Evolutionary conservation across 2,888 invertebrate species (phyloP).

Genomic region (Thera obeliscata): DNA sequence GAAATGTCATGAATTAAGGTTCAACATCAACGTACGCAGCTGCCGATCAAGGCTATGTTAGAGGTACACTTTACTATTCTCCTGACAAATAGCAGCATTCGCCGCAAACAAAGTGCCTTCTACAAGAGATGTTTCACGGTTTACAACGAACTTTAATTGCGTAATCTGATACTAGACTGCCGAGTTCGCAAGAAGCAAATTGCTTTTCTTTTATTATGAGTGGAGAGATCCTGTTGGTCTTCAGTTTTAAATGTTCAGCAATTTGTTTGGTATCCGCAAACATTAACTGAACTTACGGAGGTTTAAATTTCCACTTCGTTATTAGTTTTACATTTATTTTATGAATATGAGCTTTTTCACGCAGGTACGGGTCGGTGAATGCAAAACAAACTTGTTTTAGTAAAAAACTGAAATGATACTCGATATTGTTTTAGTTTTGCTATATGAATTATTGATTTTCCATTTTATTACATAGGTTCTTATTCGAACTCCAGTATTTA

Average conservation of each 20-base stretch:
- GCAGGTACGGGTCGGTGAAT: neutral
- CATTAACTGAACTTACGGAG: slow-evolving; percentile 13
- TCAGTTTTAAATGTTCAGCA: slow-evolving; percentile 28
- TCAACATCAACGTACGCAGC: slow-evolving; percentile 3
- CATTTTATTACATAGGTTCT: no score
- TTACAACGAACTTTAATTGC: slow-evolving; percentile 61
- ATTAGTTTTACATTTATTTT: slow-evolving; percentile 12
- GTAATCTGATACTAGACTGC: slow-evolving; percentile 57
- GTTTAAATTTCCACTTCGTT: slow-evolving; percentile 18
- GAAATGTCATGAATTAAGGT: neutral
- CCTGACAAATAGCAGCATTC: slow-evolving; percentile 56
- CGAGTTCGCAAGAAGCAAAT: slow-evolving; percentile 49
- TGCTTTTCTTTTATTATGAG: slow-evolving; percentile 46
- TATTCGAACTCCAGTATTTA: no score
- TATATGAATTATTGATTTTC: no score
- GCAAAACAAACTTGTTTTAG: neutral
- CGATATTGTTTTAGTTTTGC: no score
- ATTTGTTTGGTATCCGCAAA: slow-evolving; percentile 31
- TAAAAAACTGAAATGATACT: neutral
- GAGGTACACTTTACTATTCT: slow-evolving; percentile 55
- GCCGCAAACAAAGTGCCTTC: slow-evolving; percentile 59
- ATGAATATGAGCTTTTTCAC: neutral
- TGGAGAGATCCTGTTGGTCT: slow-evolving; percentile 31
- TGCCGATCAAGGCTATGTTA: slow-evolving; percentile 26
- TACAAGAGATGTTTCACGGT: slow-evolving; percentile 54